Evolutionary conservation across 2,888 invertebrate species (phyloP), one percentile per base, ranked within the genome.

Genomic region (Cosmopolites sordidus): DNA sequence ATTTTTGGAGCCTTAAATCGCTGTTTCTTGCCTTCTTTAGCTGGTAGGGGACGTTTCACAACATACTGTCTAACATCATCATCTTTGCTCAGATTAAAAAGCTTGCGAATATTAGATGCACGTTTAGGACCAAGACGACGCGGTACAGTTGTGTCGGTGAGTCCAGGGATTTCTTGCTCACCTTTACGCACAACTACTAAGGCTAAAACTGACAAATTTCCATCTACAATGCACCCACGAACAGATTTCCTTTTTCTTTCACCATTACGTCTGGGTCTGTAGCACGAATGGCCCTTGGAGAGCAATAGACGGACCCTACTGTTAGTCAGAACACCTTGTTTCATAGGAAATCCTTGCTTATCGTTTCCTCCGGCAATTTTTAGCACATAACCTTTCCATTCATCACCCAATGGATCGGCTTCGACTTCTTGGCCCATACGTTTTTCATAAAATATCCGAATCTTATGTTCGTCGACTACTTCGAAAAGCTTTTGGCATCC

Each of bases 261-360:
- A 69, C 98, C 99, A 68, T 86, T 87, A 71, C 97, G 88, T 61
- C 96, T 86, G 11, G 94, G 92, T 76, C 97, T 83, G 77, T 93
- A 97, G 79, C 97, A 98, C 0, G 94, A 93, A 76, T 96, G 94
- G 53, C 95, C 95, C 78, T 97, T 96, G 63, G 90, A 89, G 69
- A 99, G 81, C 66, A 99, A 79, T 66, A 99, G 82, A 67, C 98
- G 89, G 8, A 99, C 98, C 78, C 99, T 73, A 88, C 90, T 29
- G 76, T 94, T 94, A 59, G 95, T 92, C 53, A 99, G 82, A 51
- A 99, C 92, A 77, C 98, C 98, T 78, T 99, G 98, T 76, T 98
- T 99, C 99, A 99, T 99, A 57, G 99, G 98, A 77, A 99, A 99
- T 60, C 99, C 99, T 79, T 99, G 98, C 78, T 99, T 99, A 82